Conservation (phyloP, 2,113 vertebrate genomes). For the Glaucidium brasilianum region DNA sequence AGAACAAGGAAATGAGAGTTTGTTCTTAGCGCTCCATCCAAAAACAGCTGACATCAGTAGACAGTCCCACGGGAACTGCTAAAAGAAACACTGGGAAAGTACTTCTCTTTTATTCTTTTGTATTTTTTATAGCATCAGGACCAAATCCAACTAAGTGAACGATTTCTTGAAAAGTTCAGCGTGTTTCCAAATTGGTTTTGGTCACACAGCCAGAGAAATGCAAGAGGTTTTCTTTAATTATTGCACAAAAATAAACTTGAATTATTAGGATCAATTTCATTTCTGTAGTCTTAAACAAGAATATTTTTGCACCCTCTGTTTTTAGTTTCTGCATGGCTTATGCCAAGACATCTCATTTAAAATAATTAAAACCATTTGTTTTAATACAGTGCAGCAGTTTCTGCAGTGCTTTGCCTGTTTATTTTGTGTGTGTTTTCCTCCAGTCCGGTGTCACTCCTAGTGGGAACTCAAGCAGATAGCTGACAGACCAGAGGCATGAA, state of each 20-base stretch:
- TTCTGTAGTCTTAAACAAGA: slow-evolving; percentile 61
- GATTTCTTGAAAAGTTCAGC: slow-evolving; percentile 29
- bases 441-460: background rate
- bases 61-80: background rate
- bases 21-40: background rate
- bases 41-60: background rate
- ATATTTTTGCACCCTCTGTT: slow-evolving; percentile 17
- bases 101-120: background rate
- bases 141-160: slow-evolving; percentile 24
- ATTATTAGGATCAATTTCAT: slow-evolving; percentile 22
- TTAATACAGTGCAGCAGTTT: slow-evolving; percentile 17
- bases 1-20: background rate
- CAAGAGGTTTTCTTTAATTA: slow-evolving; percentile 33
- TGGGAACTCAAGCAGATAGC: slow-evolving; percentile 6
- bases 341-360: slow-evolving; percentile 29
- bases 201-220: slow-evolving; percentile 31
- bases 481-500: slow-evolving; percentile 41
- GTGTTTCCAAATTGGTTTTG: slow-evolving; percentile 25
- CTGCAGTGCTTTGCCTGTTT: slow-evolving; percentile 17
- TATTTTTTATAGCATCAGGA: background rate
- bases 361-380: slow-evolving; percentile 59
- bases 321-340: background rate
- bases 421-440: background rate
- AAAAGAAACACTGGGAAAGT: background rate
- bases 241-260: slow-evolving; percentile 46